Evolutionary conservation across 2,888 invertebrate species (phyloP), one percentile per base, ranked within the genome.

Genomic region (Amphimallon solstitiale): DNA sequence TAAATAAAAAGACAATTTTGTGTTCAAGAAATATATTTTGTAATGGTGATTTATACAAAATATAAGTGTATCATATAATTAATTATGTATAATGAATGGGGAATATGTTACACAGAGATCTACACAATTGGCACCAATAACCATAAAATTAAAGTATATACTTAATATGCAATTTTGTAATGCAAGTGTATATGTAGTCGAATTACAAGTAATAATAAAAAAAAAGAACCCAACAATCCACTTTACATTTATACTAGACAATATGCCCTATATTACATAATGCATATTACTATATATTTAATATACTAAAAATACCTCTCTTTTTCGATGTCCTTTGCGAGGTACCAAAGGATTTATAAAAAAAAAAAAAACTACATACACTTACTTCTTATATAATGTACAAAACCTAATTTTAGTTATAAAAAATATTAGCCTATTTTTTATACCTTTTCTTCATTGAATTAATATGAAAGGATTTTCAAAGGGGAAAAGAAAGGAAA

Each of bases 331-430:
- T 34, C 38, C 35, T 17, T 19, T 10, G 10, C 14, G 45, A 45
- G 45, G 45, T 19, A 45, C 45, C 17, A 45, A n/a, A n/a, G n/a
- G n/a, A 34, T 9, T 9, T 17, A 35, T 15, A 6, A 34, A 12
- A n/a, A 54, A 54, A 48, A 52, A 23, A 49, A 17, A 45, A 65
- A 74, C 69, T 70, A 71, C 72, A 72, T 72, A 76, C 73, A 73
- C 70, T 71, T 74, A 73, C 75, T 75, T 79, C 79, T 76, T 81
- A 78, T 80, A 81, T 80, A 82, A 82, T 82, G 81, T 82, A 82
- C 81, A 82, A 81, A 81, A 82, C 77, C 79, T 80, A 76, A 77
- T 75, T 75, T 74, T 74, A 76, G 75, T 78, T 79, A 80, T 79
- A 80, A 80, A 80, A 80, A 80, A 79, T 79, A 80, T 79, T 79